Evolutionary conservation across 2,113 vertebrate species (phyloP).

Genomic region (Daubentonia madagascariensis): DNA sequence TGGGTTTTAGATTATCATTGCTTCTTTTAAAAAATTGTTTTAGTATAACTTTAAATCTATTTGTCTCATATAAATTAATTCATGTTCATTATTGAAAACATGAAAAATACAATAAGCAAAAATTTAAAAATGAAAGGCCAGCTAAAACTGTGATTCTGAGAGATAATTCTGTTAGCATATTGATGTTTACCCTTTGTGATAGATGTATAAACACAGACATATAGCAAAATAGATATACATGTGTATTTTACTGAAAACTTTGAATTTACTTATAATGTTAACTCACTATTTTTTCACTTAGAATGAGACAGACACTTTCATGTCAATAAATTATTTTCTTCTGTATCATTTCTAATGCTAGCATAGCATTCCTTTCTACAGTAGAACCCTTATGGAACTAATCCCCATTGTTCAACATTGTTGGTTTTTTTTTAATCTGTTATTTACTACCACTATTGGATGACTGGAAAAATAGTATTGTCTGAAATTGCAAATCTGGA

Average conservation of each 20-base stretch:
- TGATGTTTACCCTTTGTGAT: neutral
- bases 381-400: neutral
- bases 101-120: neutral
- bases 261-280: neutral
- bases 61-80: neutral
- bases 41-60: neutral
- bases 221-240: neutral
- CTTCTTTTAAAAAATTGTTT: neutral
- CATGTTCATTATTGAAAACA: neutral
- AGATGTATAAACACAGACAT: neutral
- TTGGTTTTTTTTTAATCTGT: neutral
- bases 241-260: neutral
- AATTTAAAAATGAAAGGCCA: neutral
- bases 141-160: neutral
- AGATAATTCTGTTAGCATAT: neutral
- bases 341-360: neutral
- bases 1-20: neutral
- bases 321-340: neutral
- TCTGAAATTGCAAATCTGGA: conserved; percentile 5
- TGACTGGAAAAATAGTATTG: neutral
- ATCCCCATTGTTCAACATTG: neutral
- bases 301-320: neutral
- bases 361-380: neutral
- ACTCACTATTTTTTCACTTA: neutral
- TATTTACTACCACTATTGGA: neutral